phyloP scores from a whole-genome alignment of 2,113 vertebrate genomes.

The Dermatemys mawii region DNA sequence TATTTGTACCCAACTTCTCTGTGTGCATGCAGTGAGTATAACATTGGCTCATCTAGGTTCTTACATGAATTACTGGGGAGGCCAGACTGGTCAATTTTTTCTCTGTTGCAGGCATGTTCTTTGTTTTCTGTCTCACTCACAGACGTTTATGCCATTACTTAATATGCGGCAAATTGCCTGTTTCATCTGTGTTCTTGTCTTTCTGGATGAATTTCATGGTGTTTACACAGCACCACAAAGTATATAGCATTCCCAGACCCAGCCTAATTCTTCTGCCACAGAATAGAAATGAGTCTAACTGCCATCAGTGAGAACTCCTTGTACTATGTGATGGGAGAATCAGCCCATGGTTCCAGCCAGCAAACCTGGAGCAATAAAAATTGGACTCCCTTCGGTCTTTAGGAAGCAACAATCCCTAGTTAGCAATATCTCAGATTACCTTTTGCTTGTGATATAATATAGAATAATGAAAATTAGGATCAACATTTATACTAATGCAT shows the following conservation, averaged over 20 bases:
- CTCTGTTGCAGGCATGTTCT: constrained; percentile 55
- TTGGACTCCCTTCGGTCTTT: not conserved
- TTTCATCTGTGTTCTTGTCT: constrained; percentile 40
- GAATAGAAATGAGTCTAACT: constrained; percentile 44
- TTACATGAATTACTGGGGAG: constrained; percentile 39
- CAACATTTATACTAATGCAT: not conserved
- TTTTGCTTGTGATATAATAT: not conserved
- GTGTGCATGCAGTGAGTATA: not conserved
- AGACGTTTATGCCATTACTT: constrained; percentile 36
- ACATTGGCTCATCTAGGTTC: constrained; percentile 17
- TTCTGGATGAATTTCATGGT: constrained; percentile 42
- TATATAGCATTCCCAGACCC: constrained; percentile 47
- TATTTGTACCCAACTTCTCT: not conserved
- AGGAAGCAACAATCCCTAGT: constrained; percentile 24
- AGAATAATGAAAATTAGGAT: constrained; percentile 25
- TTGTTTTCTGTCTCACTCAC: constrained; percentile 24
- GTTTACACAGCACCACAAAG: constrained; percentile 67
- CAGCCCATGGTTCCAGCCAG: constrained; percentile 15
- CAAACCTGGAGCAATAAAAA: constrained; percentile 21
- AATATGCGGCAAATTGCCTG: constrained; percentile 26
- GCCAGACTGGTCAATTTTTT: constrained; percentile 10
- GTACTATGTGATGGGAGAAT: constrained; percentile 33
- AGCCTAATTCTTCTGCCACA: not conserved
- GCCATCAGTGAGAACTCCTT: constrained; percentile 56
- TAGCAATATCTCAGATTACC: not conserved